phyloP scores from a whole-genome alignment of 2,888 invertebrate genomes.

The Melitaea athalia region DNA sequence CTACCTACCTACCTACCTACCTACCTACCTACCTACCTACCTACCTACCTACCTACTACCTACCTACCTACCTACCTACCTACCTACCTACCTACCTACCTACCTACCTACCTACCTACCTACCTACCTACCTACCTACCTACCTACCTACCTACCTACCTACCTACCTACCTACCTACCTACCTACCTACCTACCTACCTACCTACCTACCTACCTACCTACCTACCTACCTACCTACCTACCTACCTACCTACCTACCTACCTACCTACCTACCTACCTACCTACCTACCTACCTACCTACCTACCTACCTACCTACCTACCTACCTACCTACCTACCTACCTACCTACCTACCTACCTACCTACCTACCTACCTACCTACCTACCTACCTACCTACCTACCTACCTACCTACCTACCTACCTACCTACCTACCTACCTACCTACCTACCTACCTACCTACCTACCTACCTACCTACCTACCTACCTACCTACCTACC shows the following conservation, averaged over 20 bases:
- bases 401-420: slow-evolving; percentile 1
- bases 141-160: too few relatives aligned
- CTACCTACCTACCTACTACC: too few relatives aligned
- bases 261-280: slow-evolving; percentile 1
- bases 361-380: slow-evolving; percentile 1
- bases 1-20: too few relatives aligned
- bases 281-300: slow-evolving; percentile 1
- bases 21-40: too few relatives aligned
- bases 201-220: slow-evolving; percentile 1
- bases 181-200: not conserved
- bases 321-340: not conserved
- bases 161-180: too few relatives aligned
- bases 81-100: too few relatives aligned
- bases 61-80: too few relatives aligned
- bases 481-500: slow-evolving; percentile 1
- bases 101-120: too few relatives aligned
- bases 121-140: too few relatives aligned
- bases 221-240: slow-evolving; percentile 1
- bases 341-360: slow-evolving; percentile 1
- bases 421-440: not conserved
- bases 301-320: slow-evolving; percentile 1
- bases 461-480: slow-evolving; percentile 1
- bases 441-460: slow-evolving; percentile 1
- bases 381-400: slow-evolving; percentile 1
- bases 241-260: slow-evolving; percentile 1